Evolutionary conservation across 1,140 invertebrate genomes (phyloP).

Genomic region (Copidosoma floridanum): DNA sequence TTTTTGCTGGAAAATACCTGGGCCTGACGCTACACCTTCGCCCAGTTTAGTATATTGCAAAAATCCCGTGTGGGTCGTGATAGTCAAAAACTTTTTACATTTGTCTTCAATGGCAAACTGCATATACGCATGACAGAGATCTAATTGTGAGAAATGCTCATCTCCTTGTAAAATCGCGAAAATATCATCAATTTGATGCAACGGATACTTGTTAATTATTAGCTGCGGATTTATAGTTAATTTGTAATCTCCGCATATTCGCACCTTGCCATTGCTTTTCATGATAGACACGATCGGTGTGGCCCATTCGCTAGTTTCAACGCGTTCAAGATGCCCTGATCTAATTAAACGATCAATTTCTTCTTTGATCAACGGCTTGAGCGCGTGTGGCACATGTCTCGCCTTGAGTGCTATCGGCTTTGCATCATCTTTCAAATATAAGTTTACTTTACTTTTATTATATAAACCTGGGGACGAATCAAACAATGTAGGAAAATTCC

Average conservation of each 20-base stretch:
- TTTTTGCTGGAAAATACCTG: slow-evolving; percentile 49
- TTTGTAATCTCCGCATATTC: slow-evolving; percentile 49
- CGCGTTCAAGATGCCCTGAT: slow-evolving; percentile 9
- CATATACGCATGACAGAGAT: slow-evolving; percentile 26
- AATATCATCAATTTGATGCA: slow-evolving; percentile 31
- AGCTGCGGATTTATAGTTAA: slow-evolving; percentile 31
- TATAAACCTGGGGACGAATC: too few species aligned
- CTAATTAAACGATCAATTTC: slow-evolving; percentile 34
- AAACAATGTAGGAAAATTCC: too few species aligned
- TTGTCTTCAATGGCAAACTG: background rate
- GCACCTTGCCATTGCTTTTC: slow-evolving; percentile 39
- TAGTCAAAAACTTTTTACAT: slow-evolving; percentile 8
- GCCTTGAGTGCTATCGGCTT: slow-evolving; percentile 13
- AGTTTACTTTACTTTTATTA: too few species aligned
- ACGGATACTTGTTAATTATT: slow-evolving; percentile 20
- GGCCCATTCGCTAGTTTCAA: slow-evolving; percentile 27
- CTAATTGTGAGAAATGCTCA: slow-evolving; percentile 24
- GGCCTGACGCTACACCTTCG: slow-evolving; percentile 39
- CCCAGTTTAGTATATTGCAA: slow-evolving; percentile 38
- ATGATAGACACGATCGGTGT: slow-evolving; percentile 33
- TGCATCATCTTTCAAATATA: too few species aligned
- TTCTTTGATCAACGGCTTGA: slow-evolving; percentile 7
- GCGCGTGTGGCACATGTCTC: slow-evolving; percentile 14
- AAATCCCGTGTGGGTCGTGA: slow-evolving; percentile 32
- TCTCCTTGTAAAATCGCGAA: slow-evolving; percentile 24